Conservation (phyloP, 2,888 invertebrate genomes). For the Xestia xanthographa region DNA sequence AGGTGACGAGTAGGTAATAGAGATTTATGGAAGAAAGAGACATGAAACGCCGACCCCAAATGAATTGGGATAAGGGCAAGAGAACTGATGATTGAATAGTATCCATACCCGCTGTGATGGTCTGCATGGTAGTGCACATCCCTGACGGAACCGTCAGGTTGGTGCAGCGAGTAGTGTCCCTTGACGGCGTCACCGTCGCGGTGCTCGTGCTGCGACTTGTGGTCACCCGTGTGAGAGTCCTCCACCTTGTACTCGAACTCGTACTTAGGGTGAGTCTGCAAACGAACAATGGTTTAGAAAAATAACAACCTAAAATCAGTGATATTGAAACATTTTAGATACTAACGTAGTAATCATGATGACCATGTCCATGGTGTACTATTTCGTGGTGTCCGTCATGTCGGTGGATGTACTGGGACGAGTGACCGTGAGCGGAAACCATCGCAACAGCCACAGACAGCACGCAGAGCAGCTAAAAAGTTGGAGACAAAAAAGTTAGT, state of each 20-base stretch:
- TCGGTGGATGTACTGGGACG: slow-evolving; percentile 68
- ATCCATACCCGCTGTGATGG: slow-evolving; percentile 49
- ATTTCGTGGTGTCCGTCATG: slow-evolving; percentile 76
- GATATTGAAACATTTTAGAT: not conserved
- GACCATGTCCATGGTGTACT: slow-evolving; percentile 70
- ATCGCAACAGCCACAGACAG: slow-evolving; percentile 32
- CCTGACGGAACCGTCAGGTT: slow-evolving; percentile 88
- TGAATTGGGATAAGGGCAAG: no score
- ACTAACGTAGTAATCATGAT: slow-evolving; percentile 57
- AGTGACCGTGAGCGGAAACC: slow-evolving; percentile 52
- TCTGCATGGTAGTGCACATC: slow-evolving; percentile 88
- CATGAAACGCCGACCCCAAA: no score
- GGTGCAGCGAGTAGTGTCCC: slow-evolving; percentile 79
- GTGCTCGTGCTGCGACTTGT: slow-evolving; percentile 87
- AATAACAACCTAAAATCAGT: not conserved
- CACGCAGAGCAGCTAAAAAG: slow-evolving; percentile 45
- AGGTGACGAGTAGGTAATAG: no score
- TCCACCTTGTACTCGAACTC: slow-evolving; percentile 88
- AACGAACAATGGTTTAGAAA: not conserved
- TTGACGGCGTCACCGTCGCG: slow-evolving; percentile 86
- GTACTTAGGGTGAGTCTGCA: slow-evolving; percentile 86
- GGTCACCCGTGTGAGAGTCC: slow-evolving; percentile 89
- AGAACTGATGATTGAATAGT: not conserved
- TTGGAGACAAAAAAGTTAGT: not conserved
- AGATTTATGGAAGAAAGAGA: no score